Percentiles rank a stretch among this genome's conserved stretches.
Conservation (phyloP, 2,888 invertebrate species). For the Cryptus viduatorius region DNA sequence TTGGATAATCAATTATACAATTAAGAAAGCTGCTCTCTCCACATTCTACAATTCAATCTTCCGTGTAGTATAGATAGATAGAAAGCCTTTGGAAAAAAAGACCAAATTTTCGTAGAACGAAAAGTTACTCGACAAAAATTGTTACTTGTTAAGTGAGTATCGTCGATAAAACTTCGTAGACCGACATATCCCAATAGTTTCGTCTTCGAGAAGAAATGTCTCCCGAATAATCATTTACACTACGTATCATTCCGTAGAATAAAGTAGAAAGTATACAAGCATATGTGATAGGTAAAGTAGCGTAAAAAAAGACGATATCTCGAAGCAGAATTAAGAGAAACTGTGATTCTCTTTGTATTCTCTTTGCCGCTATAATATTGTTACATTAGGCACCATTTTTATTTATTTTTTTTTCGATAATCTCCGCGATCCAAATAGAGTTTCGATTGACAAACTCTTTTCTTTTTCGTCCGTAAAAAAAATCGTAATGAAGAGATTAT, state of each 20-base stretch:
- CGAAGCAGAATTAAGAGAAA: not conserved
- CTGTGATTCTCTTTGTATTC: slow-evolving; percentile 34
- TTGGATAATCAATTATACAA: slow-evolving; percentile 60
- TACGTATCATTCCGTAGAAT: slow-evolving; percentile 2
- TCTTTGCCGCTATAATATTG: slow-evolving; percentile 24
- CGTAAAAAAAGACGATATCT: not conserved
- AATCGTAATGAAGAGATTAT: slow-evolving; percentile 18
- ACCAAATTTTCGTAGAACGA: not conserved
- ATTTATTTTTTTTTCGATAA: not conserved
- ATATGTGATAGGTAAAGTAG: slow-evolving; percentile 6
- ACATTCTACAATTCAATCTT: not conserved
- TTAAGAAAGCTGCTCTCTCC: slow-evolving; percentile 11
- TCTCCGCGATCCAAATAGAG: slow-evolving; percentile 3
- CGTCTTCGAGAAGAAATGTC: not conserved
- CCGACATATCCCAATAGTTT: not conserved
- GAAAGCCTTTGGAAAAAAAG: slow-evolving; percentile 1
- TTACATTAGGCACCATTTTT: slow-evolving; percentile 8
- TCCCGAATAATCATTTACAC: not conserved
- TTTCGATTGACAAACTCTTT: not conserved
- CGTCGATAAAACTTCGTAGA: not conserved
- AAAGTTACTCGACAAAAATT: not conserved
- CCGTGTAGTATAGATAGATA: not conserved
- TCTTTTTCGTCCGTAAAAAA: slow-evolving; percentile 31
- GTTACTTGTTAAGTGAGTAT: not conserved
- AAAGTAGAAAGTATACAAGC: slow-evolving; percentile 33